Evolutionary conservation across 2,888 invertebrate species (phyloP).

Genomic region (Buathra laborator): DNA sequence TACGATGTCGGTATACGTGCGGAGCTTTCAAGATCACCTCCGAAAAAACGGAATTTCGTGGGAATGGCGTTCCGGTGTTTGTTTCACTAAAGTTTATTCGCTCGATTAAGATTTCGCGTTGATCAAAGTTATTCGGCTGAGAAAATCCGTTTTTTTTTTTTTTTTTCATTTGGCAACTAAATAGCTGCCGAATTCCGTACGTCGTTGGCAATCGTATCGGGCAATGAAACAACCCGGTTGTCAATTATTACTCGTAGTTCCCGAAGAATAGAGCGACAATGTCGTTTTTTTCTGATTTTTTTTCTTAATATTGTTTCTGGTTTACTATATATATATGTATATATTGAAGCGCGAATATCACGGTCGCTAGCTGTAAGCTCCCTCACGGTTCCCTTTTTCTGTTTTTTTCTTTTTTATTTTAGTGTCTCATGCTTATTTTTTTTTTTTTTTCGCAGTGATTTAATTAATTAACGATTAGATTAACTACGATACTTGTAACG

Average conservation of each 20-base stretch:
- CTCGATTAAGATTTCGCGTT: constrained; percentile 10
- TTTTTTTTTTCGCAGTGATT: constrained; percentile 32
- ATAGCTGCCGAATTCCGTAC: constrained; percentile 20
- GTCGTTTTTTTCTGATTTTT: constrained; percentile 16
- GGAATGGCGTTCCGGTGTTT: neutral
- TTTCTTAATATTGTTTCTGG: constrained; percentile 6
- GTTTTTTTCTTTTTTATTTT: constrained; percentile 11
- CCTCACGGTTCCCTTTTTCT: constrained; percentile 3
- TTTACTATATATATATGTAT: constrained; percentile 13
- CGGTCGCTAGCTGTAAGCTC: constrained; percentile 50
- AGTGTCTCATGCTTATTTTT: constrained; percentile 30
- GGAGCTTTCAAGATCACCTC: constrained; percentile 40
- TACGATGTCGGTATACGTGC: constrained; percentile 64
- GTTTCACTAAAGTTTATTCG: constrained; percentile 6
- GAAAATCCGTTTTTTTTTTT: neutral
- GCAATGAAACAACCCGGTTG: constrained; percentile 41
- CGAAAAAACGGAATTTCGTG: constrained; percentile 15
- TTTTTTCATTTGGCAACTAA: constrained; percentile 12
- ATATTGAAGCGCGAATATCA: constrained; percentile 58
- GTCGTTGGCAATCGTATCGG: constrained; percentile 24
- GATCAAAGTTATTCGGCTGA: neutral
- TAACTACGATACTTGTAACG: constrained; percentile 61
- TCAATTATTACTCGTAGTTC: constrained; percentile 37
- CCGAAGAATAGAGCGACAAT: constrained; percentile 48
- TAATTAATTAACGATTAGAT: constrained; percentile 50